A percentile compares a stretch with the other conserved stretches of the same genome.
Evolutionary conservation across 2,888 invertebrate genomes (phyloP).

Genomic region (Patella ulyssiponensis): DNA sequence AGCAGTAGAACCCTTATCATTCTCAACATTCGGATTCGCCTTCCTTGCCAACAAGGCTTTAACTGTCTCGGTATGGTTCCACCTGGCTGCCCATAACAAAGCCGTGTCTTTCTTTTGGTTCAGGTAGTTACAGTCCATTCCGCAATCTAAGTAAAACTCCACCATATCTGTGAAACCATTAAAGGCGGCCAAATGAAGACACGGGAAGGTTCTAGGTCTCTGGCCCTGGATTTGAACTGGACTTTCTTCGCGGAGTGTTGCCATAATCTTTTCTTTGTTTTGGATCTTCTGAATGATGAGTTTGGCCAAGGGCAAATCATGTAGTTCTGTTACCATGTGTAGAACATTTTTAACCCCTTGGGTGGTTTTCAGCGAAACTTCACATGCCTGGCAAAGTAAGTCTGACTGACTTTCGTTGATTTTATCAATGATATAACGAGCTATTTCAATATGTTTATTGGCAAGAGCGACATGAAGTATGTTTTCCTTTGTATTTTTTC

Average conservation of each 20-base stretch:
- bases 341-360: conserved; percentile 58
- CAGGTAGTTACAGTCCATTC: conserved; percentile 51
- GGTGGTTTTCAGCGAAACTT: conserved; percentile 42
- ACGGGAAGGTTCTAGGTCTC: conserved; percentile 60
- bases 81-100: conserved; percentile 68
- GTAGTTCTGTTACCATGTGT: conserved; percentile 60
- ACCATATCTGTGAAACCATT: conserved; percentile 53
- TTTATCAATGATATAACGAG: conserved; percentile 35
- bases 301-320: conserved; percentile 50
- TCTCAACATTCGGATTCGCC: conserved; percentile 58
- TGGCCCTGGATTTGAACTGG: conserved; percentile 64
- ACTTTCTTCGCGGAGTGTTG: conserved; percentile 49
- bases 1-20: conserved; percentile 69
- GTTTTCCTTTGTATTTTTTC: conserved; percentile 43
- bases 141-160: conserved; percentile 46
- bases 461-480: conserved; percentile 54
- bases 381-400: conserved; percentile 46
- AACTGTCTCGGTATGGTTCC: conserved; percentile 55
- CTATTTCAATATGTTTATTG: conserved; percentile 38
- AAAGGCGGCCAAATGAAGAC: conserved; percentile 61
- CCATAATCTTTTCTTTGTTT: conserved; percentile 25
- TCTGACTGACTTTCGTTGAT: conserved; percentile 31
- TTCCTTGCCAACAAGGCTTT: conserved; percentile 45
- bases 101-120: conserved; percentile 68
- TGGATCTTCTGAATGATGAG: conserved; percentile 25